These are phyloP conservation scores for Stenoptilia bipunctidactyla DNA, from an alignment of 2,888 invertebrate species.

Conservation along the genomic window DNA sequence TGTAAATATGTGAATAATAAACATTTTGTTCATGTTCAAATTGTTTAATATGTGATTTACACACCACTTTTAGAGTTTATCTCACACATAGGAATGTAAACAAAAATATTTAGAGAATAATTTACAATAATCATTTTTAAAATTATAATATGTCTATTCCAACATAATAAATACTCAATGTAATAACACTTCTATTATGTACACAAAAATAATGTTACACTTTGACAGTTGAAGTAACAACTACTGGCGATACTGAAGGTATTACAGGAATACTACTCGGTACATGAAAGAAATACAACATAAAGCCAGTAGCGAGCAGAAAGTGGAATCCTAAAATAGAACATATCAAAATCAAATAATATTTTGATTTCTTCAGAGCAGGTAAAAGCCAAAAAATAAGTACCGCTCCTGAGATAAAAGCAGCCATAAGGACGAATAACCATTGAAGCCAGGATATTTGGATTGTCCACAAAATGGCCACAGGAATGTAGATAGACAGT, in stretches of 20 bases:
- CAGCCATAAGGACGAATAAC: constrained; percentile 85
- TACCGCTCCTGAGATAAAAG: constrained; percentile 87
- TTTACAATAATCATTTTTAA: constrained; percentile 2
- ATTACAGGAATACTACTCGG: constrained; percentile 31
- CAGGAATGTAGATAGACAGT: constrained; percentile 92
- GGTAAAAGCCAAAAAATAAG: constrained; percentile 87
- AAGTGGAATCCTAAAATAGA: constrained; percentile 84
- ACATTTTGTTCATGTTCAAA: too few relatives aligned
- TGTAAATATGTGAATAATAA: too few relatives aligned
- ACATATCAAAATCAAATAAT: constrained; percentile 45
- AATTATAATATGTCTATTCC: constrained; percentile 11
- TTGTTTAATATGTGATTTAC: neutral
- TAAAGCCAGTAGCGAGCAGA: constrained; percentile 87
- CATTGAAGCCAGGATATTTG: constrained; percentile 88
- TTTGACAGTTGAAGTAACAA: constrained; percentile 1
- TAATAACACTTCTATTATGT: too few relatives aligned
- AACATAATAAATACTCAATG: too few relatives aligned
- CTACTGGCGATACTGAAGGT: constrained; percentile 8
- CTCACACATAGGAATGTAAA: neutral
- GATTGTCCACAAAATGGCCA: constrained; percentile 93
- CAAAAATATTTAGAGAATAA: neutral
- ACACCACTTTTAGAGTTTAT: neutral
- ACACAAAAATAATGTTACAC: too few relatives aligned
- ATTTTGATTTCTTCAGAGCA: constrained; percentile 75
- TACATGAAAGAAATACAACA: constrained; percentile 84